Evolutionary conservation across 2,888 invertebrate genomes (phyloP).

Genomic region (Osedax fenrisi): DNA sequence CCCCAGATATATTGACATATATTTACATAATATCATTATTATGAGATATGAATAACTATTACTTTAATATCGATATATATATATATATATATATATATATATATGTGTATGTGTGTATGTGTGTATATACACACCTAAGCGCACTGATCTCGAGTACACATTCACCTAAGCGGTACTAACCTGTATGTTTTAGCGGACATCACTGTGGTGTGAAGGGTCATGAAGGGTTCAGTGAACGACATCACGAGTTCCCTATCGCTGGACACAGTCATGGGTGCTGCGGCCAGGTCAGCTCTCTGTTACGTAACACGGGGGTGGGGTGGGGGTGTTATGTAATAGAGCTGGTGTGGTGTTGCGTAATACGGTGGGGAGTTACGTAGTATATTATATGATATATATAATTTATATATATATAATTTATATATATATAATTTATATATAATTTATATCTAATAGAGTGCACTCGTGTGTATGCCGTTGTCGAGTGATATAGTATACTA

Average conservation of each 20-base stretch:
- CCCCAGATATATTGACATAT: too few relatives aligned
- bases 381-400: too few relatives aligned
- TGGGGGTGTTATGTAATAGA: neutral
- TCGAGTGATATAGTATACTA: too few relatives aligned
- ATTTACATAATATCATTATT: too few relatives aligned
- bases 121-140: neutral
- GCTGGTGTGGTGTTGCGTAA: neutral
- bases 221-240: constrained; percentile 30
- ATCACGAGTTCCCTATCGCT: constrained; percentile 22
- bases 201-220: constrained; percentile 26
- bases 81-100: neutral
- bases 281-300: constrained; percentile 31
- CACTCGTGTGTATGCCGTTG: too few relatives aligned
- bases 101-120: neutral
- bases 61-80: neutral
- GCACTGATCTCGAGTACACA: too few relatives aligned
- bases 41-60: too few relatives aligned
- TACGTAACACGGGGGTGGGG: too few relatives aligned
- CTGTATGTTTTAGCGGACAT: neutral
- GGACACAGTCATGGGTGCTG: constrained; percentile 29
- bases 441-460: too few relatives aligned
- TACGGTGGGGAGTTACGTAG: neutral
- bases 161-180: too few relatives aligned
- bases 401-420: too few relatives aligned
- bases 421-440: too few relatives aligned